Base-by-base conservation (phyloP, 2,888 invertebrate species). In the Diaphora mendica region DNA sequence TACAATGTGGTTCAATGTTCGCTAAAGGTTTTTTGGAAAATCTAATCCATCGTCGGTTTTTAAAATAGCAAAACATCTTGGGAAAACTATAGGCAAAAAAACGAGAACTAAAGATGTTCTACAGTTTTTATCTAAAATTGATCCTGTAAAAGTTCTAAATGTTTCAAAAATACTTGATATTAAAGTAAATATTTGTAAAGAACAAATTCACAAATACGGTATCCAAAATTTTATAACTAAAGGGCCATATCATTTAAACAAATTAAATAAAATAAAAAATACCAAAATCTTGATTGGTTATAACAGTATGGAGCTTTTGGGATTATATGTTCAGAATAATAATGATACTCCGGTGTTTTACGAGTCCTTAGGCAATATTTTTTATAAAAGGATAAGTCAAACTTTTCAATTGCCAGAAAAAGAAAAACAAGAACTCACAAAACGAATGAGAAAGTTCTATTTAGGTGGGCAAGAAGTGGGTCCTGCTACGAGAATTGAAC, bases 1-100 rank as follows among this genome's bases (percentile, higher is more conserved):
- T 91, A n/a, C 88, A 91, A 78, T 93, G 93, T 70, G 93, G 93
- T 1, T 87, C 90, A 0, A 76, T 87, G 30, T 81, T 86, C 3
- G 82, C 85, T 0, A 85, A 88, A 51, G 86, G 86, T 80, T 88
- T 42, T 86, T 88, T 51, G 82, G 79, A 0, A 86, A 88, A 17
- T 80, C 88, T 0, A 86, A 91, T 59, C 76, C 84, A 51, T 67
- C 78, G 1, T 86, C 88, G 35, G 87, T 91, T 4, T 76, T 86
- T 1, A 88, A 85, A 74, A 75, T 93, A 11, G 91, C 91, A 11
- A 78, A 78, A 5, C 71, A 85, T 30, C 79, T 93, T n/a, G 91
- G 89, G 2, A 72, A 82, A 30, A 73, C 74, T 3, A 77, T 87
- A 0, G 35, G 68, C 4, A 8, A 3, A 35, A 68, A 23, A 1